Conservation (phyloP, 1,140 invertebrate genomes). For the Nebria ingens region DNA sequence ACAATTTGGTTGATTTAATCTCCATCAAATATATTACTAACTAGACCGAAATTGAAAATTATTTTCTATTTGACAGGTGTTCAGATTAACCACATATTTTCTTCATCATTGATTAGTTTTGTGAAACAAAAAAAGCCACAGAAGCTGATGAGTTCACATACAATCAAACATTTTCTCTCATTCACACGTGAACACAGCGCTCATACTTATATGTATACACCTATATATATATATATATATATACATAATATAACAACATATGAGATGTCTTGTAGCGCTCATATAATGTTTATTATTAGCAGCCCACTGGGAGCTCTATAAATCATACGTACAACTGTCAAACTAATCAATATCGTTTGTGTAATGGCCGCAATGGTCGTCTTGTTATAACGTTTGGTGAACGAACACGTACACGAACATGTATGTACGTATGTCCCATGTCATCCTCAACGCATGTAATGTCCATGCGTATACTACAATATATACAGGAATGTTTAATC, state of each 20-base stretch:
- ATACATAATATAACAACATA: too few species aligned
- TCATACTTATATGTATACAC: neutral
- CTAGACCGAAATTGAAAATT: neutral
- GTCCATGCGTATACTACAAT: neutral
- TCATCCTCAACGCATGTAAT: neutral
- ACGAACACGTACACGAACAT: too few species aligned
- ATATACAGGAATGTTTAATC: neutral
- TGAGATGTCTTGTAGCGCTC: neutral
- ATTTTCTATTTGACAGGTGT: neutral
- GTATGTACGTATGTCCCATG: too few species aligned
- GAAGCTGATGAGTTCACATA: neutral
- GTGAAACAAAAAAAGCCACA: neutral
- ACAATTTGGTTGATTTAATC: too few species aligned
- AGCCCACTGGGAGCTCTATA: neutral
- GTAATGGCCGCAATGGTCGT: neutral
- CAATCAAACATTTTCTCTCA: neutral
- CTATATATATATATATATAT: neutral
- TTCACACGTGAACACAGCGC: neutral
- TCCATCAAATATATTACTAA: neutral
- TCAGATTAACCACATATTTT: neutral
- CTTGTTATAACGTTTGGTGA: too few species aligned
- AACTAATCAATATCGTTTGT: neutral
- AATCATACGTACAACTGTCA: neutral
- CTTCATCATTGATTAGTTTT: neutral
- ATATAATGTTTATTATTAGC: neutral